These are phyloP conservation scores for Coluber constrictor DNA, from an alignment of 2,797 vertebrate species.

Conservation along the genomic window DNA sequence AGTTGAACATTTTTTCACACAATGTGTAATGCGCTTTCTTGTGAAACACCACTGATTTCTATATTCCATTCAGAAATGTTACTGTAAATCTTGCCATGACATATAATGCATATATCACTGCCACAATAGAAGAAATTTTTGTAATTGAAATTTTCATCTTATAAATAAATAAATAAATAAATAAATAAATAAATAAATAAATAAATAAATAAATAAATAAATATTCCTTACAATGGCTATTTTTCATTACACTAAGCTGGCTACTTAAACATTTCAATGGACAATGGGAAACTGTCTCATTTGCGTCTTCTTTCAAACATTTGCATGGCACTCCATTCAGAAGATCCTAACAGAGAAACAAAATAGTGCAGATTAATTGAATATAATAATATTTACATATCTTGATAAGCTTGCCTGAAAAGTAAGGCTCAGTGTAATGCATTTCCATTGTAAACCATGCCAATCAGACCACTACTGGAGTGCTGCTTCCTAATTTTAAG, in stretches of 20 bases:
- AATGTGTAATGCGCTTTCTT: slow-evolving; percentile 64
- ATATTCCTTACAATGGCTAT: slow-evolving; percentile 59
- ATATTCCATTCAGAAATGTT: slow-evolving; percentile 33
- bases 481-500: background rate
- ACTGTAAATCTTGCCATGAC: slow-evolving; percentile 54
- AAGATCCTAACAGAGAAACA: slow-evolving; percentile 60
- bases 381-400: background rate
- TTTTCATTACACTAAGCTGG: slow-evolving; percentile 70
- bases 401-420: background rate
- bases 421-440: background rate
- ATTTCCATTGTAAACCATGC: background rate
- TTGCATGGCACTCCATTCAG: slow-evolving; percentile 71
- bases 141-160: slow-evolving; percentile 68
- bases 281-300: slow-evolving; percentile 53
- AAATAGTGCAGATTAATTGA: background rate
- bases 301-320: slow-evolving; percentile 74
- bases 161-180: slow-evolving; percentile 75
- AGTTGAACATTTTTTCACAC: slow-evolving; percentile 27
- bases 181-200: slow-evolving; percentile 78
- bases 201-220: no score
- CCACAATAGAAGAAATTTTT: slow-evolving; percentile 70
- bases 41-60: slow-evolving; percentile 53
- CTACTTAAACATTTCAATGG: slow-evolving; percentile 62
- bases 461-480: background rate
- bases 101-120: slow-evolving; percentile 58